A percentile compares a stretch with the other conserved stretches of the same genome.
Evolutionary conservation across 2,113 vertebrate species (phyloP).

Genomic region (Lepisosteus osseus): DNA sequence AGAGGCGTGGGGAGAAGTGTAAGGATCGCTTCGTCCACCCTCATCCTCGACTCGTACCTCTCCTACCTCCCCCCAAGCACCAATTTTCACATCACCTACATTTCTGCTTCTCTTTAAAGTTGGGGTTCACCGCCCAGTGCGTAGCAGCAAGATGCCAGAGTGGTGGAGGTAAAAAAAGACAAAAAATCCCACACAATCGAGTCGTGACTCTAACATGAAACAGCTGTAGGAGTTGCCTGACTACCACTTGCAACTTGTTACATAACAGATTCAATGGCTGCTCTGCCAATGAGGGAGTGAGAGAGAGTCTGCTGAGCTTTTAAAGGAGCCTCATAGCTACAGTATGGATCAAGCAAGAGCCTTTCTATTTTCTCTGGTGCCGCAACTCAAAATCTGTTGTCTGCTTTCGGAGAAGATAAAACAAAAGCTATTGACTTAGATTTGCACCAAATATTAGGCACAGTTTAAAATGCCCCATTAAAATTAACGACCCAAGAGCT

Average conservation of each 20-base stretch:
- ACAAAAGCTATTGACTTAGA: no score
- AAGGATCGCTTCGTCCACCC: slow-evolving; percentile 20
- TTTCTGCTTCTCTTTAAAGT: slow-evolving; percentile 32
- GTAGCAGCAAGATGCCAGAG: slow-evolving; percentile 22
- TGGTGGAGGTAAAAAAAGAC: slow-evolving; percentile 26
- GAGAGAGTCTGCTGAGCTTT: slow-evolving; percentile 51
- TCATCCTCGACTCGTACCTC: slow-evolving; percentile 23
- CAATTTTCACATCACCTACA: slow-evolving; percentile 38
- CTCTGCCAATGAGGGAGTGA: slow-evolving; percentile 53
- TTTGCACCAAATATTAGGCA: no score
- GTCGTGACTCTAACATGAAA: slow-evolving; percentile 68
- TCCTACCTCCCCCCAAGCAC: slow-evolving; percentile 28
- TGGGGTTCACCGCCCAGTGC: slow-evolving; percentile 32
- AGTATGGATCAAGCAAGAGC: slow-evolving; percentile 37
- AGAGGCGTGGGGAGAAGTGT: slow-evolving; percentile 25
- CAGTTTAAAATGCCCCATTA: no score
- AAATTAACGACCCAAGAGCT: no score
- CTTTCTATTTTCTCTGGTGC: slow-evolving; percentile 31
- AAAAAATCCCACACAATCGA: slow-evolving; percentile 51
- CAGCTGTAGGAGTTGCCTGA: slow-evolving; percentile 72
- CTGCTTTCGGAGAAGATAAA: no score
- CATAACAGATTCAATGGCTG: slow-evolving; percentile 54
- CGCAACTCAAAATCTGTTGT: not conserved
- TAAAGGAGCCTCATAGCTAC: slow-evolving; percentile 32
- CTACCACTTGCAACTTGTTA: slow-evolving; percentile 58